Evolutionary conservation across 2,113 vertebrate genomes (phyloP).

Genomic region (Pituophis catenifer): DNA sequence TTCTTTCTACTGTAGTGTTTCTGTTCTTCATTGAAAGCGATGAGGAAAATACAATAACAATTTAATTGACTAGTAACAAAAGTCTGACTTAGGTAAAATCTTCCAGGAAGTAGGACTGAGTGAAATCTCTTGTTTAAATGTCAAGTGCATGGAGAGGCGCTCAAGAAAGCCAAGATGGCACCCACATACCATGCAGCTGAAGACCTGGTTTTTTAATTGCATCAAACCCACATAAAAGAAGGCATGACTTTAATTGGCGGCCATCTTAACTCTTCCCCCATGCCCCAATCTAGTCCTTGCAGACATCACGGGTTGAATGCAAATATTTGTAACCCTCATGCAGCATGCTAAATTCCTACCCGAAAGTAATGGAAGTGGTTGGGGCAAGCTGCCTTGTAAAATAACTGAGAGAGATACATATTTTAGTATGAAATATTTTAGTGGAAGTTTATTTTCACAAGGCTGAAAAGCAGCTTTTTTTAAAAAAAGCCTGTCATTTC

Average conservation of each 20-base stretch:
- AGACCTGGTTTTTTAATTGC: not conserved
- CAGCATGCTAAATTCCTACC: not conserved
- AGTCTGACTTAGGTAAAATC: not conserved
- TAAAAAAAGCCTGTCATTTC: not conserved
- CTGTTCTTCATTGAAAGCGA: not conserved
- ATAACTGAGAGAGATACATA: not conserved
- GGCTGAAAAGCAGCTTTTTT: not conserved
- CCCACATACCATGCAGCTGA: not conserved
- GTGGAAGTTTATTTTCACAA: not conserved
- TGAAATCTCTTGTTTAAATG: not conserved
- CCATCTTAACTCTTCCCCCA: not conserved
- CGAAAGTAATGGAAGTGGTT: not conserved
- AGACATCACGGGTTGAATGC: not conserved
- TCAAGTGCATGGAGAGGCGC: not conserved
- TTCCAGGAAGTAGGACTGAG: not conserved
- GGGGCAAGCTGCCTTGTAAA: not conserved
- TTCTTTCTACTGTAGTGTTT: no score
- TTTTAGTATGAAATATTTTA: not conserved
- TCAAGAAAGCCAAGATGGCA: not conserved
- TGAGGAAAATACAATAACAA: not conserved
- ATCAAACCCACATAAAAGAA: not conserved
- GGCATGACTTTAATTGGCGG: not conserved
- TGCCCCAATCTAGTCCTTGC: no score
- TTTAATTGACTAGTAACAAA: not conserved
- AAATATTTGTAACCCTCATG: not conserved